Conservation (phyloP, 2,888 invertebrate genomes). For the Patella caerulea region DNA sequence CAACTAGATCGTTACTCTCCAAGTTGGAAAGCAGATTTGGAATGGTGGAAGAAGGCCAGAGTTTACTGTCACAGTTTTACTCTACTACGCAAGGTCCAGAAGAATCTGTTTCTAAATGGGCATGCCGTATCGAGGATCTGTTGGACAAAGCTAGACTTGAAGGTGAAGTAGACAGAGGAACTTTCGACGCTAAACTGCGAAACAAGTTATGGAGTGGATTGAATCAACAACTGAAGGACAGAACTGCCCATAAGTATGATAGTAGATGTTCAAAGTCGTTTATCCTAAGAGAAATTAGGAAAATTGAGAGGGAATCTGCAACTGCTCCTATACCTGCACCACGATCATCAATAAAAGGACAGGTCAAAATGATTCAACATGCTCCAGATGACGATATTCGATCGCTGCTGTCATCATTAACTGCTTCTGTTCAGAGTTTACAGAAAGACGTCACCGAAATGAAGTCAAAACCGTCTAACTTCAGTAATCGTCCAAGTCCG, state of each 20-base stretch:
- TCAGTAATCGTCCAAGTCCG: background rate
- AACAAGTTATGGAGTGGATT: background rate
- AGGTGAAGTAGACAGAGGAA: background rate
- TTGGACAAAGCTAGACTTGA: background rate
- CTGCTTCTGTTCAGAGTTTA: background rate
- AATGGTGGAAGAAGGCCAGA: background rate
- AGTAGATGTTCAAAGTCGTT: no score
- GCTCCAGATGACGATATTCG: background rate
- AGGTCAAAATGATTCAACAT: background rate
- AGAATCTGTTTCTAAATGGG: background rate
- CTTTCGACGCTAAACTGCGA: background rate
- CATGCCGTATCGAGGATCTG: background rate
- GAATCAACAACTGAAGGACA: background rate
- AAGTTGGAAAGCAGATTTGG: background rate
- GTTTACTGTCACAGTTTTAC: background rate
- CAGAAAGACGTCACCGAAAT: background rate
- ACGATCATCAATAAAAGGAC: background rate
- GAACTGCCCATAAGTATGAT: background rate
- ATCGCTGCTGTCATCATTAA: background rate
- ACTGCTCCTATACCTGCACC: background rate
- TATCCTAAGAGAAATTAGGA: background rate
- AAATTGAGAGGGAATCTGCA: background rate
- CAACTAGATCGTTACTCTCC: background rate
- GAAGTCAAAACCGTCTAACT: background rate
- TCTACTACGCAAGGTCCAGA: background rate